Percentiles rank a stretch among this genome's conserved stretches.
These are phyloP conservation scores for Eretmochelys imbricata DNA, from an alignment of 2,113 vertebrate species.

Conservation along the genomic window DNA sequence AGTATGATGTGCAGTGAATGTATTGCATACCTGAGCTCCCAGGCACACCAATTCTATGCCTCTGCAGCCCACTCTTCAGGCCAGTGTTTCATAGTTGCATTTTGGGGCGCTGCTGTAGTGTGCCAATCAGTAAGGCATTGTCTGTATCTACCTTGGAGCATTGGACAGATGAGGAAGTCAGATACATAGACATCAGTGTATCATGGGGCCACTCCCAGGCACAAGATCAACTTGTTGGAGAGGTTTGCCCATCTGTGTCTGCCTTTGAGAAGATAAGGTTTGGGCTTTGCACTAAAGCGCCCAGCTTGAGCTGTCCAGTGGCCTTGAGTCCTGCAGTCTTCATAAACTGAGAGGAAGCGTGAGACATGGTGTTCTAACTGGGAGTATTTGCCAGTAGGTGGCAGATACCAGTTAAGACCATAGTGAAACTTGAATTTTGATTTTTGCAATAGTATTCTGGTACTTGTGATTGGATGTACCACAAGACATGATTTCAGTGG, in stretches of 20 bases:
- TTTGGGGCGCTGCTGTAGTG: neutral
- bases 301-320: neutral
- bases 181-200: neutral
- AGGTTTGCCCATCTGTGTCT: neutral
- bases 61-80: neutral
- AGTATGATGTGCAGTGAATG: neutral
- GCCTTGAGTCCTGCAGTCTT: too few species aligned
- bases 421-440: too few species aligned
- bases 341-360: too few species aligned
- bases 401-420: too few species aligned
- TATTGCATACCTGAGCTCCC: neutral
- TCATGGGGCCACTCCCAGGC: neutral
- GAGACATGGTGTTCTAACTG: too few species aligned
- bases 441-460: too few species aligned
- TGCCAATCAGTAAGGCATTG: neutral
- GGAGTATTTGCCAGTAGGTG: too few species aligned
- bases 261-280: neutral
- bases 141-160: neutral
- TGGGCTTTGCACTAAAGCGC: neutral
- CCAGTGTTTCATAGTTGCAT: neutral
- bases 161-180: neutral
- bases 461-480: too few species aligned
- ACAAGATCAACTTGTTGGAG: neutral
- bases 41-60: neutral
- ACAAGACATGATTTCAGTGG: too few species aligned